phyloP scores from a whole-genome alignment of 64 coral and sea anemone species.

The Platygyra sinensis region DNA sequence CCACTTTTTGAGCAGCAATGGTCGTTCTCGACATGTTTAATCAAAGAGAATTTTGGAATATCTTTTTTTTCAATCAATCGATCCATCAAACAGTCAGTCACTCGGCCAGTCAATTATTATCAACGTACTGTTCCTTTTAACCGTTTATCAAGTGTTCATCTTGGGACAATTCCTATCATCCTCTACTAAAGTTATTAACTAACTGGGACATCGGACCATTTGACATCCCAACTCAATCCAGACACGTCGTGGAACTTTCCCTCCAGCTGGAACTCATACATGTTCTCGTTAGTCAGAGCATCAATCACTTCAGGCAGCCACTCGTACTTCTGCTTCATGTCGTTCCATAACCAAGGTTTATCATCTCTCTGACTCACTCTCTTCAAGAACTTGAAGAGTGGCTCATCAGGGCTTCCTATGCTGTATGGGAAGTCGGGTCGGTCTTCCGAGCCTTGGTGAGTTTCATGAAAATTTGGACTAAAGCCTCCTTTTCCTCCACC shows the following conservation, averaged over 20 bases:
- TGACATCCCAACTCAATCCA: slow-evolving; percentile 23
- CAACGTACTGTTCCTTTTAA: too few species aligned
- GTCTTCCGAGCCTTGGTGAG: background rate
- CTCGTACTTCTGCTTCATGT: slow-evolving; percentile 41
- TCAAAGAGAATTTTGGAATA: too few species aligned
- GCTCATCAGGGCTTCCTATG: slow-evolving; percentile 17
- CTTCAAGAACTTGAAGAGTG: slow-evolving; percentile 57
- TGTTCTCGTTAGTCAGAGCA: slow-evolving; percentile 14
- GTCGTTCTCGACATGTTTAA: too few species aligned
- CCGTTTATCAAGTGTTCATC: too few species aligned
- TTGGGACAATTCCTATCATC: too few species aligned
- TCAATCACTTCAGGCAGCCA: slow-evolving; percentile 13
- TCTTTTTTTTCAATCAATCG: too few species aligned
- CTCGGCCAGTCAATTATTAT: too few species aligned
- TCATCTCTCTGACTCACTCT: slow-evolving; percentile 33
- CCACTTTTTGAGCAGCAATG: too few species aligned
- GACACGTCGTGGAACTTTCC: slow-evolving; percentile 68
- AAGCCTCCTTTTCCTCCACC: slow-evolving; percentile 59
- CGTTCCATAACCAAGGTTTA: slow-evolving; percentile 62
- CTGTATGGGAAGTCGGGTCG: slow-evolving; percentile 25
- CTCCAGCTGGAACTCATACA: slow-evolving; percentile 62
- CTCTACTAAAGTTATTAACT: background rate
- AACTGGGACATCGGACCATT: slow-evolving; percentile 15
- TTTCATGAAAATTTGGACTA: slow-evolving; percentile 53
- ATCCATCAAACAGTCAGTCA: too few species aligned